phyloP scores from a whole-genome alignment of 2,113 vertebrate species.

The Serinus canaria region DNA sequence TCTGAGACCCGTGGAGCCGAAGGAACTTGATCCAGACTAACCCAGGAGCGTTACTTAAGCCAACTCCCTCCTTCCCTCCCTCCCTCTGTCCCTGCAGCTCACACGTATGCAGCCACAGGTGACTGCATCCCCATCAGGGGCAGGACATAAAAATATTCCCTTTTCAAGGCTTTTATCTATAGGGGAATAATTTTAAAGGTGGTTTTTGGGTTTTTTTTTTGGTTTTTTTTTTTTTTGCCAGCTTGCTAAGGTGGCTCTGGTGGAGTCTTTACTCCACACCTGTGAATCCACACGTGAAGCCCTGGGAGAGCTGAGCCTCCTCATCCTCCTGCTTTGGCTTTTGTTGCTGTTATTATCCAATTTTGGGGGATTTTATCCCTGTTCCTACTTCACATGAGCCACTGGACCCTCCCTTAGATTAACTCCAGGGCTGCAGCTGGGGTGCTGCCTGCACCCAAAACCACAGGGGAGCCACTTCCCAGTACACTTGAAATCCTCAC shows the following conservation, averaged over 20 bases:
- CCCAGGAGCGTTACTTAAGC: neutral
- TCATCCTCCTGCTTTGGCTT: rapidly evolving
- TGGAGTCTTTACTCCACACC: neutral
- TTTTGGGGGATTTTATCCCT: neutral
- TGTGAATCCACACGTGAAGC: rapidly evolving
- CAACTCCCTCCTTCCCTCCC: neutral
- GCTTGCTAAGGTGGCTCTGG: rapidly evolving
- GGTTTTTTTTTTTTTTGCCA: neutral
- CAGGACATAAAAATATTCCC: rapidly evolving
- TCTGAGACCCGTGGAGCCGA: neutral
- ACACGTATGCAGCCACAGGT: neutral
- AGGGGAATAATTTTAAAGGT: neutral
- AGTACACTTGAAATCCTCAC: too few relatives aligned
- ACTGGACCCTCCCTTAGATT: too few relatives aligned
- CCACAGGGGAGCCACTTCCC: neutral
- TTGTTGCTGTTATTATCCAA: rapidly evolving
- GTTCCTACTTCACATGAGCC: neutral
- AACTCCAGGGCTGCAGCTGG: neutral
- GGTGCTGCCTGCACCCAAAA: neutral
- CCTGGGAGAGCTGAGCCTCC: neutral
- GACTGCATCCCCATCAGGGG: neutral
- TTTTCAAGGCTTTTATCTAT: neutral
- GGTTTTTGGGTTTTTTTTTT: too few relatives aligned
- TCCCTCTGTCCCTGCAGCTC: neutral
- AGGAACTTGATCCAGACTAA: conserved; percentile 23